Conservation (phyloP, 92 coral and sea anemone genomes). For the Parazoanthus darwini region DNA sequence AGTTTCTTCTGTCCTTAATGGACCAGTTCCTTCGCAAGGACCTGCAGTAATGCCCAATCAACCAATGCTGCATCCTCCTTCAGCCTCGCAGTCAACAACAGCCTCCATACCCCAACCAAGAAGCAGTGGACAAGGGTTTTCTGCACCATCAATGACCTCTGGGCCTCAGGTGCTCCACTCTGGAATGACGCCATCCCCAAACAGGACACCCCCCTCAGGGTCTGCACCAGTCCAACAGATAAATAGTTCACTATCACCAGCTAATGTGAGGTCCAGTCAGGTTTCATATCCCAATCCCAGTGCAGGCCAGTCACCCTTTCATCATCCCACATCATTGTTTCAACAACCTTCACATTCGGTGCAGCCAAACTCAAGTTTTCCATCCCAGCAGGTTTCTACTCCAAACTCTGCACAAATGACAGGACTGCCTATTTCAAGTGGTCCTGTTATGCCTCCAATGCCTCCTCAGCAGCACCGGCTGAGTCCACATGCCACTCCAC, state of each 20-base stretch:
- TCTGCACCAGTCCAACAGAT: constrained; percentile 11
- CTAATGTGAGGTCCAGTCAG: not conserved
- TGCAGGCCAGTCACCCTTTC: constrained; percentile 20
- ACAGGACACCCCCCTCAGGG: constrained; percentile 1
- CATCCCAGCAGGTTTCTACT: constrained; percentile 5
- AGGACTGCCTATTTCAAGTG: constrained; percentile 13
- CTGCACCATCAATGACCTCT: not conserved
- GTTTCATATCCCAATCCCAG: not conserved
- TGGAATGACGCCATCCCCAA: not conserved
- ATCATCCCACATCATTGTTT: constrained; percentile 11
- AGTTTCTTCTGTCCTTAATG: not conserved
- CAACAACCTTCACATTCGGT: constrained; percentile 5
- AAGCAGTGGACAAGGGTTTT: not conserved
- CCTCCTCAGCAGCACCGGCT: constrained; percentile 40
- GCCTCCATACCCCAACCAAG: not conserved
- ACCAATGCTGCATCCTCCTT: not conserved
- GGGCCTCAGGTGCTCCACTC: not conserved
- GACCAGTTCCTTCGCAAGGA: not conserved
- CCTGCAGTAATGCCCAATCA: constrained; percentile 4
- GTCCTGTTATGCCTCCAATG: not conserved
- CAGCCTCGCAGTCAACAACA: not conserved
- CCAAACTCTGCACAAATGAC: constrained; percentile 21
- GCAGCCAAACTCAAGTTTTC: not conserved
- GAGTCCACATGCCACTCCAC: constrained; percentile 55
- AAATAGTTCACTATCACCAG: constrained; percentile 5